phyloP scores from a whole-genome alignment of 2,113 vertebrate genomes.

The Agapornis roseicollis region DNA sequence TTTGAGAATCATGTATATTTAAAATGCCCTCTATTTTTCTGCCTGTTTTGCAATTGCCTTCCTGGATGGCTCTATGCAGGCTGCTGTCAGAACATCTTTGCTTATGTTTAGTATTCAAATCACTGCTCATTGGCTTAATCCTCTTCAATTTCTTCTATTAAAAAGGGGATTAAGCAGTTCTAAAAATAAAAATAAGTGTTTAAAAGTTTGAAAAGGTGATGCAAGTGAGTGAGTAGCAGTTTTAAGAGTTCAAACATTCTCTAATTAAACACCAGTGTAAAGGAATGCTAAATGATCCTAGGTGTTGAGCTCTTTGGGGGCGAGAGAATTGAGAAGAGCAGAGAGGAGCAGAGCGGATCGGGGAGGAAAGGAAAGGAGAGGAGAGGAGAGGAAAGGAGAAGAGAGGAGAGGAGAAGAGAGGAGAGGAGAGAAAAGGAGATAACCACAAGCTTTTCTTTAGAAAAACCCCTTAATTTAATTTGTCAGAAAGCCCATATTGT shows the following conservation, averaged over 20 bases:
- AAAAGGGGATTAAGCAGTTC: slow-evolving; percentile 70
- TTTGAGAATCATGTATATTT: not conserved
- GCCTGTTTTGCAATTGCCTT: not conserved
- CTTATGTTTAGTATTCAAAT: slow-evolving; percentile 70
- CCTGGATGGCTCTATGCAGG: not conserved
- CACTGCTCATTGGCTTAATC: slow-evolving; percentile 64
- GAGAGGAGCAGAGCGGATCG: not conserved
- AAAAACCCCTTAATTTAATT: not conserved
- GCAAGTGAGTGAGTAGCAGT: slow-evolving; percentile 27
- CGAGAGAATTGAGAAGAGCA: not conserved
- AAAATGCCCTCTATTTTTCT: not conserved
- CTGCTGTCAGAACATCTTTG: slow-evolving; percentile 27
- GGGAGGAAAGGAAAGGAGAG: too few relatives aligned
- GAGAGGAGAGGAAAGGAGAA: too few relatives aligned
- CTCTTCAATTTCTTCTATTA: slow-evolving; percentile 67
- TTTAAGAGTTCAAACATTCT: slow-evolving; percentile 37
- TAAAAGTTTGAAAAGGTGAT: slow-evolving; percentile 60
- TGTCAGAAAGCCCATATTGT: not conserved
- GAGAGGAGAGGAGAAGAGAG: too few relatives aligned
- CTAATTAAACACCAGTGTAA: slow-evolving; percentile 35
- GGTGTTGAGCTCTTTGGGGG: not conserved
- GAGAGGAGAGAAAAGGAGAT: too few relatives aligned
- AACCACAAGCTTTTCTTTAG: not conserved
- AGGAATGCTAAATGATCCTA: slow-evolving; percentile 22
- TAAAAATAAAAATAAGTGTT: slow-evolving; percentile 70